Conservation (phyloP, 2,797 vertebrate genomes). For the Oceanodroma leucorhoa region DNA sequence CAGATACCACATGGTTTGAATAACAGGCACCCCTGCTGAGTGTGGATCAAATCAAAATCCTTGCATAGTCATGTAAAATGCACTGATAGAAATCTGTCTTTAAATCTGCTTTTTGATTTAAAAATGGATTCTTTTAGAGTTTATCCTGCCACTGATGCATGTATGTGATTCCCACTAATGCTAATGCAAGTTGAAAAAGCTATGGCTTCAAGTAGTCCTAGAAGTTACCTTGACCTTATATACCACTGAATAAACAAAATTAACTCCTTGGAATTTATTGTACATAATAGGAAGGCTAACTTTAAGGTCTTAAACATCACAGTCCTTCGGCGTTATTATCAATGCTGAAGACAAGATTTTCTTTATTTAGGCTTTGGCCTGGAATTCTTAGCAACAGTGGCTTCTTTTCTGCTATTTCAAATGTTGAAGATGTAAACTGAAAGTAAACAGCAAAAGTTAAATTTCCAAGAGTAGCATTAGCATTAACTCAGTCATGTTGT, state of each 20-base stretch:
- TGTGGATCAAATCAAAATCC: slow-evolving; percentile 35
- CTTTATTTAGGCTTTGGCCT: not conserved
- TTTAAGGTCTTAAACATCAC: not conserved
- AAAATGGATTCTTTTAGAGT: not conserved
- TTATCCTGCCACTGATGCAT: not conserved
- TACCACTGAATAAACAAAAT: not conserved
- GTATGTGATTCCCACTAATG: not conserved
- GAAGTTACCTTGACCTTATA: not conserved
- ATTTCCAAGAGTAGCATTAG: not conserved
- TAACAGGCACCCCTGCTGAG: not conserved
- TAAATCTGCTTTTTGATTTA: slow-evolving; percentile 11
- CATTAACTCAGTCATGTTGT: not conserved
- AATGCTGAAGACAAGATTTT: not conserved
- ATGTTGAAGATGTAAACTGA: not conserved
- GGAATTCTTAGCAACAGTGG: not conserved
- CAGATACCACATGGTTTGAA: slow-evolving; percentile 59
- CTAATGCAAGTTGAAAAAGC: slow-evolving; percentile 1
- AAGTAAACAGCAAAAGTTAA: not conserved
- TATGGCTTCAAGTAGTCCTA: not conserved
- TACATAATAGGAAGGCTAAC: not conserved
- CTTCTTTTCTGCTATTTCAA: not conserved
- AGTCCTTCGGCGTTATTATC: not conserved
- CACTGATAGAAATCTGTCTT: slow-evolving; percentile 46
- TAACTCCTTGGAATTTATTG: not conserved
- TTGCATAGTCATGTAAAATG: slow-evolving; percentile 33